Base-by-base conservation (phyloP, 1,140 invertebrate genomes). In the Solenopsis fugax region DNA sequence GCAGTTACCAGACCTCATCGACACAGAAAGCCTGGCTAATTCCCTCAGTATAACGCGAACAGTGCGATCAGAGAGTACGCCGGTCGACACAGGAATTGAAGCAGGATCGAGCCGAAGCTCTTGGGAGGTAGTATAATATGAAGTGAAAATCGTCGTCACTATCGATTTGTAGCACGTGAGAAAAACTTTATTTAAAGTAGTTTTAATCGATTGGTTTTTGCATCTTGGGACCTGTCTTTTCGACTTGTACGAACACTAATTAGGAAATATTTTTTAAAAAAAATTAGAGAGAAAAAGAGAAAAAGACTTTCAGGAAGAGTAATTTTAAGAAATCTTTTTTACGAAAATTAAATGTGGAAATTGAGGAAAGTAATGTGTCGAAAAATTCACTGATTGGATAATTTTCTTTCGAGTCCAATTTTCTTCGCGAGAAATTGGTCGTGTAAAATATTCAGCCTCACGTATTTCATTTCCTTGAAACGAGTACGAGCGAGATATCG, bases 1-100 rank as follows among this genome's bases (percentile, higher is more conserved):
- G 73, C 37, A 73, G 67, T 89, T 89, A 89, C 87, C 21, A 52
- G 88, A 88, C 56, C 29, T 58, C 13, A 60, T 67, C 72, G 73
- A 67, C 73, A 58, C 58, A 60, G 56, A 45, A 72, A 89, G 67
- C 85, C 64, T 21, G 54, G 34, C 58, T 12, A 60, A 71, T 73
- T 58, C 48, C 1, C 24, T 77, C 87, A 76, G 77, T 87, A 29
- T 21, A 64, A n/a, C n/a, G 37, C 41, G 65, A 76, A 50, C 34
- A 29, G 50, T 37, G 21, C 13, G 24, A 73, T 65, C 54, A 18
- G 21, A n/a, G 62, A 67, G 48, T 34, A 50, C 56, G 71, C 13
- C 29, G 18, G 13, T 87, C n/a, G 29, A 37, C n/a, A 45, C 21
- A 21, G 4, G 10, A 45, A 84, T 41, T 16, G 4, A 37, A 7